Evolutionary conservation across 2,113 vertebrate species (phyloP), one percentile per base, ranked within the genome.

Genomic region (Scytalopus superciliaris): DNA sequence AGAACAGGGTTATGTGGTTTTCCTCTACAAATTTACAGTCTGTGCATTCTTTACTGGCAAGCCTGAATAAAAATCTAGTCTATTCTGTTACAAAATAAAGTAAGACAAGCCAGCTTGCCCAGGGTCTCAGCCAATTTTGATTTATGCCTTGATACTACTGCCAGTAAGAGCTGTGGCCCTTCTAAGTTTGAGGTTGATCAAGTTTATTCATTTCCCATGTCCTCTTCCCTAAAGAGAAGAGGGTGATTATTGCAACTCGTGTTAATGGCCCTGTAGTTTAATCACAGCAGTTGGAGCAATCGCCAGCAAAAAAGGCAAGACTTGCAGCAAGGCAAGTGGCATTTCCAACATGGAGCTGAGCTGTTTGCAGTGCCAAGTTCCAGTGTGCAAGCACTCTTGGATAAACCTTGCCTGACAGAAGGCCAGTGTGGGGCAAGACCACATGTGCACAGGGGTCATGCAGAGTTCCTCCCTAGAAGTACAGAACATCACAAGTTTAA

Each of bases 1-100:
- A 73, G 28, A 68, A 21, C 13, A 62, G 4, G 1, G 2, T 10
- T 56, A 21, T 1, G 0, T 19, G 49, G 9, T 27, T 66, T 76
- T 40, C 25, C 12, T 42, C 40, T 49, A 35, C 74, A 70, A 14
- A 56, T 19, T 30, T 0, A 0, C 57, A 84, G 53, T 28, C n/a
- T 69, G 16, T 25, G 19, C 28, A 42, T 30, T 76, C 30, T n/a
- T 68, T 10, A 50, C 33, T 53, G 53, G 28, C 49, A 82, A 67
- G 28, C 7, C 49, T 33, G 37, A 30, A 35, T 44, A n/a, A 37
- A 79, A 72, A 40, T 18, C 7, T 16, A 8, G 10, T 25, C 40
- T 55, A 21, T 44, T 47, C 63, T 74, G 37, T 19, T 70, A 8
- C 19, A 60, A 67, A 52, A 6, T 30, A 69, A 72, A 52, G 4